Evolutionary conservation across 2,888 invertebrate genomes (phyloP), one percentile per base, ranked within the genome.

Genomic region (Cephus nigrinus): DNA sequence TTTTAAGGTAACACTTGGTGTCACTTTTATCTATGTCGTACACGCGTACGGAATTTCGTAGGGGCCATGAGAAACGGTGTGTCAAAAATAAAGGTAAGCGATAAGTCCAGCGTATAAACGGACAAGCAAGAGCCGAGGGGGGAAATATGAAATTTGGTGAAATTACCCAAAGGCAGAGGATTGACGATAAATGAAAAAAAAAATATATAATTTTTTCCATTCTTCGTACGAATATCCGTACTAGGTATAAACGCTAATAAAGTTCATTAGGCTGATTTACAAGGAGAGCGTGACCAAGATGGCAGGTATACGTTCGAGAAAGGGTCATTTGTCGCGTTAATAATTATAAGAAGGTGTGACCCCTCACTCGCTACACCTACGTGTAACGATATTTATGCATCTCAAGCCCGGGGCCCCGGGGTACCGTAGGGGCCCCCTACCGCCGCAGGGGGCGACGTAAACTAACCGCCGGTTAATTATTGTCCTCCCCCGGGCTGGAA

Each of bases 381-480:
- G 84, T 85, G 83, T 85, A 86, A 79, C 80, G 84, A 84, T 88
- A 89, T 90, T 90, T 89, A 89, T 89, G 86, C 83, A 88, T 89
- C 88, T 86, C 86, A 80, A 78, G 81, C 81, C 82, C 83, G 36
- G 36, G 36, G 36, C 83, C 82, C 78, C 34, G 34, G 74, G 76
- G 78, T 84, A 84, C 82, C 81, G 79, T 35, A 76, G 82, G 79
- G 80, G 76, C 81, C 80, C 81, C 82, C 75, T 82, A 87, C 32
- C 32, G 86, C 89, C 84, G 79, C 88, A 84, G 90, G 89, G 89
- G 88, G 87, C 86, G 88, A 88, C 90, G 88, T 87, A 89, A 90
- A 91, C 90, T 90, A 90, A 90, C 90, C 89, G 88, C 85, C 84
- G 89, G 88, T 91, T 91, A 91, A 90, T 91, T 91, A 90, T 90